These are phyloP conservation scores for Megaleporinus macrocephalus DNA, from an alignment of 2,113 vertebrate genomes.

Conservation along the genomic window DNA sequence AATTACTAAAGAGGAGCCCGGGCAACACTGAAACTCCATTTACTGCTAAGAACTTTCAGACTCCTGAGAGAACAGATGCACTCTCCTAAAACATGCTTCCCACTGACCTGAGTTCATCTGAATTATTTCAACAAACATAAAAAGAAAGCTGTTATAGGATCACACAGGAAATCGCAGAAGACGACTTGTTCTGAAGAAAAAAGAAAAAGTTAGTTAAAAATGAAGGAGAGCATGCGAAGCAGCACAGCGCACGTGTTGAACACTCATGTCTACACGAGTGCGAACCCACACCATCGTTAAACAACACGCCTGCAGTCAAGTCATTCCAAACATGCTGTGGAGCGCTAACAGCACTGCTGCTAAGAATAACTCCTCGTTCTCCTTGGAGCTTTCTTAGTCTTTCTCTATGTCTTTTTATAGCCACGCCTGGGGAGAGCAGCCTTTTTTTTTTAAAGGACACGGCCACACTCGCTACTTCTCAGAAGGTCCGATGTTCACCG, in stretches of 20 bases:
- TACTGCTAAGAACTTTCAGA: background rate
- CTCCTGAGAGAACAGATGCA: background rate
- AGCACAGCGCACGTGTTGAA: background rate
- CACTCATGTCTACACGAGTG: conserved; percentile 9
- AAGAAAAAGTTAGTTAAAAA: conserved; percentile 3
- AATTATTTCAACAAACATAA: background rate
- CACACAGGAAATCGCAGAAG: background rate
- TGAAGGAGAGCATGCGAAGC: background rate
- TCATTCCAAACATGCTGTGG: conserved; percentile 56
- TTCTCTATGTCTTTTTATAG: conserved; percentile 71
- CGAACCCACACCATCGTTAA: conserved; percentile 45
- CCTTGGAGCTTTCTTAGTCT: conserved; percentile 57
- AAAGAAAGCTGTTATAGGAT: background rate
- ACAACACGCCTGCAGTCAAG: conserved; percentile 57
- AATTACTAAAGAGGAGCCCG: conserved; percentile 16
- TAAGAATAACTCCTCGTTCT: conserved; percentile 69
- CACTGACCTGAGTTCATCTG: background rate
- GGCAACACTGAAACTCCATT: background rate
- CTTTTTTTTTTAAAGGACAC: conserved; percentile 55
- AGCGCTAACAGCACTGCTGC: conserved; percentile 58
- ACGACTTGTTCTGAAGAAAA: conserved; percentile 1
- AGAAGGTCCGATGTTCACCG: conserved; percentile 42
- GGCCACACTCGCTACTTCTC: conserved; percentile 49
- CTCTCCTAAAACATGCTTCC: background rate
- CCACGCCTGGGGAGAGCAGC: conserved; percentile 56